Conservation (phyloP, 1,140 invertebrate species). For the Proctacanthus coquilletti region DNA sequence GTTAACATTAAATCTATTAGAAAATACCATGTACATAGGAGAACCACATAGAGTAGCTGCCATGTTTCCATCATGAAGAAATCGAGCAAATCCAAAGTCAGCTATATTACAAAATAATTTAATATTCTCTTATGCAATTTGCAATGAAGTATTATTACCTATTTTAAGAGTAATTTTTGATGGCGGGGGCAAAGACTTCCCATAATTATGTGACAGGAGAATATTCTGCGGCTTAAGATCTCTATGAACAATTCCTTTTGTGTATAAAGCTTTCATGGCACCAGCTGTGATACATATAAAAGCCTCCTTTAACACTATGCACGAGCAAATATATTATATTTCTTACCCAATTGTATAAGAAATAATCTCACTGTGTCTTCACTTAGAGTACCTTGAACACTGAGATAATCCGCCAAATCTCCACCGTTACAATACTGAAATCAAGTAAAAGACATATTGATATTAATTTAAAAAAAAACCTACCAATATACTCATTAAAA, state of each 20-base stretch:
- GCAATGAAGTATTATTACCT: constrained; percentile 39
- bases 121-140: constrained; percentile 2
- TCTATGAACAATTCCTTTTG: constrained; percentile 94
- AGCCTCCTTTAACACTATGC: not conserved
- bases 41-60: constrained; percentile 97
- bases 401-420: constrained; percentile 93
- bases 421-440: constrained; percentile 94
- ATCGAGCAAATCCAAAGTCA: constrained; percentile 98
- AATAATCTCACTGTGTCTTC: constrained; percentile 95
- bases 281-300: constrained; percentile 45
- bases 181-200: constrained; percentile 65
- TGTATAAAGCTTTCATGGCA: constrained; percentile 91
- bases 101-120: constrained; percentile 34
- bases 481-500: too few relatives aligned
- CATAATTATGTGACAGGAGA: constrained; percentile 68
- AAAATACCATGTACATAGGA: constrained; percentile 96
- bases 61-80: constrained; percentile 97
- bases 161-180: constrained; percentile 91
- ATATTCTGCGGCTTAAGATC: constrained; percentile 99
- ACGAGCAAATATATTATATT: not conserved
- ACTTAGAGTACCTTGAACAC: constrained; percentile 79
- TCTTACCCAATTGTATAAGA: constrained; percentile 75
- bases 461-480: too few relatives aligned
- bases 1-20: not conserved
- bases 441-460: constrained; percentile 10